These are phyloP conservation scores for Amphiura filiformis DNA, from an alignment of 35 echinoderm and acorn worm species.

Conservation along the genomic window DNA sequence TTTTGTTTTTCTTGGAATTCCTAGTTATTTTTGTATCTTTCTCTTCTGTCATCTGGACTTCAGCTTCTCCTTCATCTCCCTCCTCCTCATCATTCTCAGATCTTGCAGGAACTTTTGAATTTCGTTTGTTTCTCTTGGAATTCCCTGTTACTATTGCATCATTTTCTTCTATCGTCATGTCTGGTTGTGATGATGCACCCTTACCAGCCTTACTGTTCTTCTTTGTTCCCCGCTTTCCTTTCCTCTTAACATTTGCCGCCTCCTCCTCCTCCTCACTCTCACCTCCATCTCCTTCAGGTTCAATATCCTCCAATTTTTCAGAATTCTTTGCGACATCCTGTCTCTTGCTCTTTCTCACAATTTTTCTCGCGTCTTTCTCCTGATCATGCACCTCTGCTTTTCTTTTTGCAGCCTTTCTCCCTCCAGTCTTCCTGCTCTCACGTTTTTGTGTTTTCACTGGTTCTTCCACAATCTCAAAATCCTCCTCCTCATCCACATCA, in stretches of 20 bases:
- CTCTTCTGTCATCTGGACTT: neutral
- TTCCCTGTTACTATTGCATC: neutral
- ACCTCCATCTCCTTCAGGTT: neutral
- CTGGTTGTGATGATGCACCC: too few species aligned
- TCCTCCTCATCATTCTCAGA: neutral
- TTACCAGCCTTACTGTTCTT: neutral
- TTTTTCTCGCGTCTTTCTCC: neutral
- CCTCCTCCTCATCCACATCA: conserved; percentile 35
- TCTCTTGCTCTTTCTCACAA: neutral
- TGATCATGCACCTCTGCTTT: neutral
- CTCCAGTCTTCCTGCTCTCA: neutral
- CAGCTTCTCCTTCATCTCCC: conserved; percentile 11
- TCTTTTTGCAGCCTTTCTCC: neutral
- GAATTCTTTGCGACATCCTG: too few species aligned
- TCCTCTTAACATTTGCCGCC: neutral
- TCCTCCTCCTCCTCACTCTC: neutral
- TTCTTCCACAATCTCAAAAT: conserved; percentile 35
- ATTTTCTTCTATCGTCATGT: too few species aligned
- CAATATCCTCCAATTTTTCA: neutral
- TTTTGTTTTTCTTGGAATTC: too few species aligned
- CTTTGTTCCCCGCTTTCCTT: neutral
- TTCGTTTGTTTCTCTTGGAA: conserved; percentile 2
- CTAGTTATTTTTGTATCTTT: too few species aligned
- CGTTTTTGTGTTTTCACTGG: neutral
- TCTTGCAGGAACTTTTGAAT: neutral